These are phyloP conservation scores for Drosophila siamana DNA, from an alignment of 2,888 invertebrate genomes.

Conservation along the genomic window DNA sequence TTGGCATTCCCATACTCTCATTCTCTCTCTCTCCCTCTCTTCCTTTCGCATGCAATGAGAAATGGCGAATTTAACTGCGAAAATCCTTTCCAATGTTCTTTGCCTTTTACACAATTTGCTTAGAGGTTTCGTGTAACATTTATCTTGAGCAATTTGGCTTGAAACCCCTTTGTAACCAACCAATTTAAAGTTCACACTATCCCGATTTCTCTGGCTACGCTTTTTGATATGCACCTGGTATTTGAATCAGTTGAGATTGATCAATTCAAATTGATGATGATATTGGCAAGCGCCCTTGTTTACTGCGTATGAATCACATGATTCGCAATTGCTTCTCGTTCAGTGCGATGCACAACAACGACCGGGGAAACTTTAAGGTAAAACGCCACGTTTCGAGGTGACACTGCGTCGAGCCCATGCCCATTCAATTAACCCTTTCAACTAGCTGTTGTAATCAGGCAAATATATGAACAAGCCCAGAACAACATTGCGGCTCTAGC, in stretches of 20 bases:
- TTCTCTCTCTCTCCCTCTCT: too few species aligned
- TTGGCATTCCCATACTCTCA: slow-evolving; percentile 2
- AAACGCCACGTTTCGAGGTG: slow-evolving; percentile 15
- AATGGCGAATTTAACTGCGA: background rate
- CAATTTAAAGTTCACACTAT: too few species aligned
- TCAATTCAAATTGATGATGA: background rate
- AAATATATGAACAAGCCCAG: slow-evolving; percentile 34
- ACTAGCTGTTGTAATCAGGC: slow-evolving; percentile 46
- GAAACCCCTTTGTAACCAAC: too few species aligned
- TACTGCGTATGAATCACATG: slow-evolving; percentile 15
- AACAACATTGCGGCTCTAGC: slow-evolving; percentile 41
- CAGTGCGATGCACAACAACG: background rate
- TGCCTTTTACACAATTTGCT: background rate
- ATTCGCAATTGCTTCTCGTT: background rate
- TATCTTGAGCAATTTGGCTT: too few species aligned
- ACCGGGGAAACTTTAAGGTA: background rate
- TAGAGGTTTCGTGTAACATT: background rate
- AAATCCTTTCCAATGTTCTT: background rate
- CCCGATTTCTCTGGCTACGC: too few species aligned
- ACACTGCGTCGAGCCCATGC: slow-evolving; percentile 6
- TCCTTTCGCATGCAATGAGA: too few species aligned
- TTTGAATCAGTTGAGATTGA: background rate
- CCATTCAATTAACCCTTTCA: slow-evolving; percentile 68
- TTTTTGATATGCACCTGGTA: too few species aligned
- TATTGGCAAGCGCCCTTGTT: too few species aligned